Evolutionary conservation across 92 coral and sea anemone species (phyloP).

Genomic region (Desmophyllum pertusum): DNA sequence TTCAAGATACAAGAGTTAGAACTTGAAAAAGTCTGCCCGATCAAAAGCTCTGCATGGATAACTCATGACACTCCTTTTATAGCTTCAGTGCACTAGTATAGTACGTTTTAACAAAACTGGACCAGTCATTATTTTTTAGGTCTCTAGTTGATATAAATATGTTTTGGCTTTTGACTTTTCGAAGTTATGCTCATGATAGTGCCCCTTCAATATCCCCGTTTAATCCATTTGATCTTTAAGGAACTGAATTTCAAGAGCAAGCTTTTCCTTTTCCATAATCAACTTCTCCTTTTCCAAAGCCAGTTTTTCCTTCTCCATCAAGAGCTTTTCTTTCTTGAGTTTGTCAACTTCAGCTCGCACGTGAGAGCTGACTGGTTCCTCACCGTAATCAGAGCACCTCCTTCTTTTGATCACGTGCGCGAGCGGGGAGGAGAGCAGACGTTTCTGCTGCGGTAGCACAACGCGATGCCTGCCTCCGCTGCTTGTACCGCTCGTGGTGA

Average conservation of each 20-base stretch:
- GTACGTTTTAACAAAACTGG: background rate
- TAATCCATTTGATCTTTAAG: constrained; percentile 52
- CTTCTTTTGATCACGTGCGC: constrained; percentile 57
- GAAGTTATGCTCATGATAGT: too few relatives aligned
- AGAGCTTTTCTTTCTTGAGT: constrained; percentile 64
- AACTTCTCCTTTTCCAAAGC: constrained; percentile 68
- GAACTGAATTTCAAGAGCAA: constrained; percentile 69
- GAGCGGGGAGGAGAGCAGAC: constrained; percentile 44
- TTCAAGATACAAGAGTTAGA: too few relatives aligned
- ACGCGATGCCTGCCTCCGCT: constrained; percentile 7
- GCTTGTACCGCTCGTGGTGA: background rate
- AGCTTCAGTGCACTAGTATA: too few relatives aligned
- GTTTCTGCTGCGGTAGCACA: constrained; percentile 43
- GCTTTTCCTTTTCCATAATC: constrained; percentile 63
- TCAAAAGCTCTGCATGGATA: too few relatives aligned
- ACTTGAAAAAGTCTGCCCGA: too few relatives aligned
- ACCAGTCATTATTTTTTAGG: background rate
- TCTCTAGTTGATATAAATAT: too few relatives aligned
- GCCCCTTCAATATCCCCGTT: background rate
- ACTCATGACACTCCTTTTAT: too few relatives aligned
- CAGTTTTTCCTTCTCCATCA: constrained; percentile 69
- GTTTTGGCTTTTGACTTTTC: too few relatives aligned
- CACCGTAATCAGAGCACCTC: constrained; percentile 28
- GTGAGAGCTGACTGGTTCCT: constrained; percentile 26
- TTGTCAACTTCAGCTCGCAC: constrained; percentile 54